A percentile compares a stretch with the other conserved stretches of the same genome.
phyloP scores from a whole-genome alignment of 2,113 vertebrate species.

The Cryptomyrus ogoouensis region DNA sequence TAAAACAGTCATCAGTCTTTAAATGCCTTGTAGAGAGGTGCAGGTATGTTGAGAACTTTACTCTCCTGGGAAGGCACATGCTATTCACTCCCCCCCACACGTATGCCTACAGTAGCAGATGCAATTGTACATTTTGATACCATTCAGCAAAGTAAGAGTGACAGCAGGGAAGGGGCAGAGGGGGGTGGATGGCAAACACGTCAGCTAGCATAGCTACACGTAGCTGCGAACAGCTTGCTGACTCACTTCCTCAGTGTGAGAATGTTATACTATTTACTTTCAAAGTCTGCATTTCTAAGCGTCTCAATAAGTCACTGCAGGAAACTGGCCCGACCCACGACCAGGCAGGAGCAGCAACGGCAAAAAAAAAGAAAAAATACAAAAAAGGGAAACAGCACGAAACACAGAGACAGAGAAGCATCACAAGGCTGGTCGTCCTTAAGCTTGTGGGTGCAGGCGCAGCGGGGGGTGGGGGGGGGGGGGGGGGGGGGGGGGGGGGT shows the following conservation, averaged over 20 bases:
- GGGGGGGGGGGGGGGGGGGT: too few relatives aligned
- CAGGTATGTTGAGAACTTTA: constrained; percentile 52
- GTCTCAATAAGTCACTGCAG: background rate
- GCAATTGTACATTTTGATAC: constrained; percentile 1
- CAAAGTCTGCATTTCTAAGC: background rate
- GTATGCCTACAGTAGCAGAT: background rate
- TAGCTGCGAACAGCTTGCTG: background rate
- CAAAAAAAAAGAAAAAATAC: background rate
- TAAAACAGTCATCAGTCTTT: constrained; percentile 63
- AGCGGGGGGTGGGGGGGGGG: background rate
- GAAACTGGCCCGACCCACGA: background rate
- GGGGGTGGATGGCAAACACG: too few relatives aligned
- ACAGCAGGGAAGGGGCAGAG: background rate
- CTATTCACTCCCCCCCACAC: background rate
- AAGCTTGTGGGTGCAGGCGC: background rate
- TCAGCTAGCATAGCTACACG: background rate
- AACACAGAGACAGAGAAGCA: background rate
- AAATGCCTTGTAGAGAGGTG: constrained; percentile 46
- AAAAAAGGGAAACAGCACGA: background rate
- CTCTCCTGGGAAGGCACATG: constrained; percentile 28
- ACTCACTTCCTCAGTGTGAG: constrained; percentile 2
- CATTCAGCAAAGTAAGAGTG: background rate
- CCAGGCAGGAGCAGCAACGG: background rate
- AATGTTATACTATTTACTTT: background rate
- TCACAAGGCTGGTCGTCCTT: background rate